Evolutionary conservation across 2,797 vertebrate species (phyloP).

Genomic region (Pangasius macronema): DNA sequence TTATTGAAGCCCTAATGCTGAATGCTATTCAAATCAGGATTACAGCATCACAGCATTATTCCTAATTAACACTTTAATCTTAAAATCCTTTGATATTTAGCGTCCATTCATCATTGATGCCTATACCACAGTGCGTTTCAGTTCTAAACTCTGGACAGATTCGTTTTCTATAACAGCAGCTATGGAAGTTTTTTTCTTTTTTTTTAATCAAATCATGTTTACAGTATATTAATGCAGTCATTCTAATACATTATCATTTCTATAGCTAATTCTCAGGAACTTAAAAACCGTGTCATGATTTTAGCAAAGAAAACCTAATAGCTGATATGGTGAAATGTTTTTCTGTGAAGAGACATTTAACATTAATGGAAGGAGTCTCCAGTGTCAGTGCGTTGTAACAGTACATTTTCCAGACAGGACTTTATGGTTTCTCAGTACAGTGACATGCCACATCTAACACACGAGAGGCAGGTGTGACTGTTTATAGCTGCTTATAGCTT

Average conservation of each 20-base stretch:
- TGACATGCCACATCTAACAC: background rate
- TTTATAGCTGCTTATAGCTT: background rate
- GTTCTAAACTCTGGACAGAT: background rate
- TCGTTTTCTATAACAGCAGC: background rate
- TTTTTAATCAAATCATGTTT: background rate
- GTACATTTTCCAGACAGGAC: background rate
- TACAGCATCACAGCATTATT: conserved; percentile 15
- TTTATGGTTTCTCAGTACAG: background rate
- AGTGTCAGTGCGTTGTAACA: background rate
- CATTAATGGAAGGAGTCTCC: background rate
- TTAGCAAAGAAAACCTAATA: background rate
- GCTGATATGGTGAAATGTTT: background rate
- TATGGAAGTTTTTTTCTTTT: too few species aligned
- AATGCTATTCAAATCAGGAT: conserved; percentile 34
- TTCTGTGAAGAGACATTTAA: background rate
- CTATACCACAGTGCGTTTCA: background rate
- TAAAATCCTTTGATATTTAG: background rate
- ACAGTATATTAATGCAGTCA: background rate
- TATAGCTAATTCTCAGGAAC: background rate
- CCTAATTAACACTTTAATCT: background rate
- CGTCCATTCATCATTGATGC: too few species aligned
- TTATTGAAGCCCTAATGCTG: conserved; percentile 49
- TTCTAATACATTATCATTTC: background rate
- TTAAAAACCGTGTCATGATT: background rate
- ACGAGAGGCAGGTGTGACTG: background rate